Conservation (phyloP, 2,113 vertebrate genomes). For the Cottus gobio region DNA sequence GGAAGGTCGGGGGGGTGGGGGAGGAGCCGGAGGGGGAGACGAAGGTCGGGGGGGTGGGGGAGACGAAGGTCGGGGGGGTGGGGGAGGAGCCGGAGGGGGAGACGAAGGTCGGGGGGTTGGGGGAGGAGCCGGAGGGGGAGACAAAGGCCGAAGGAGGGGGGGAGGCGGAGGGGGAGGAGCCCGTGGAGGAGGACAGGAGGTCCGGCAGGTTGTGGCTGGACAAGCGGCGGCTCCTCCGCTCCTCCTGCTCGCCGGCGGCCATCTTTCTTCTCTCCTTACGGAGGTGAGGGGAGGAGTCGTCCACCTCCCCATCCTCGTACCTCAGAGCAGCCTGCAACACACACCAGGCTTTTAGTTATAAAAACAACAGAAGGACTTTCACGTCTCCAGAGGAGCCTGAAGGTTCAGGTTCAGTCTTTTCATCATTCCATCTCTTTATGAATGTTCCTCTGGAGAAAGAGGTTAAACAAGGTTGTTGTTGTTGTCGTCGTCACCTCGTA, state of each 20-base stretch:
- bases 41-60: conserved; percentile 19
- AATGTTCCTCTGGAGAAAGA: too few relatives aligned
- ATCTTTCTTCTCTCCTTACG: conserved; percentile 90
- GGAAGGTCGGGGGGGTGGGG: conserved; percentile 34
- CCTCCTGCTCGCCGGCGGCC: conserved; percentile 82
- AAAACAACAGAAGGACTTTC: too few relatives aligned
- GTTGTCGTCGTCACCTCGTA: conserved; percentile 86
- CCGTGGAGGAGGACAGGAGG: conserved; percentile 3
- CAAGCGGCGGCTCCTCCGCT: conserved; percentile 82
- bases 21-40: conserved; percentile 14
- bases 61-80: conserved; percentile 45
- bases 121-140: conserved; percentile 31
- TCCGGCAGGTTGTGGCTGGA: conserved; percentile 78
- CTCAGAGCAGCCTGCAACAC: conserved; percentile 84
- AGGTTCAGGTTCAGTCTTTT: too few relatives aligned
- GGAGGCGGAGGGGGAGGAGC: conserved; percentile 19
- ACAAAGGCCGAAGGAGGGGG: conserved; percentile 50
- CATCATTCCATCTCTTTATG: too few relatives aligned
- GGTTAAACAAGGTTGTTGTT: too few relatives aligned
- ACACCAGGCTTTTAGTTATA: neutral
- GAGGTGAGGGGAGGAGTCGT: conserved; percentile 72
- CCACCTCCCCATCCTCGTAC: conserved; percentile 87
- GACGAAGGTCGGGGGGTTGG: conserved; percentile 43
- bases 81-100: neutral
- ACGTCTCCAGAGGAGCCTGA: too few relatives aligned